Base-by-base conservation (phyloP, 1,140 invertebrate genomes). In the Tenebrio molitor region DNA sequence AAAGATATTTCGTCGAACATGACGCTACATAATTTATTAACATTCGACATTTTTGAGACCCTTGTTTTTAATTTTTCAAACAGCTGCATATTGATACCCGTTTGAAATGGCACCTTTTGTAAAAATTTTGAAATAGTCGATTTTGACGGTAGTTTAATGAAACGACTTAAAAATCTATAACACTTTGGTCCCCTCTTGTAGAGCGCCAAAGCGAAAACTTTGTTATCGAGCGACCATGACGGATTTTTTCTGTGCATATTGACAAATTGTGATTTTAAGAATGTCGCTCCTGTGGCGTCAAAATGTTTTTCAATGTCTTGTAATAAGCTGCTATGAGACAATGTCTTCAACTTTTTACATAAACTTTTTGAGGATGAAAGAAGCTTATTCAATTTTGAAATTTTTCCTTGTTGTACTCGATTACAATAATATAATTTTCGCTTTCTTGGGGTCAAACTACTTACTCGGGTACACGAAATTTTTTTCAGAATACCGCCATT, bases 1-100 rank as follows among this genome's bases (percentile, higher is more conserved):
- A 84, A 69, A 12, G 77, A 42, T 25, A 83, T 78, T 77, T 84
- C 81, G 68, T 84, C 82, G 66, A 83, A 81, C 16, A 82, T 34
- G 14, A 84, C 42, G 5, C 73, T 73, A 50, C 80, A 81, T 16
- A 79, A 41, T 68, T 74, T 81, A 29, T 81, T 68, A 16, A 50
- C 34, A 12, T 8, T 2, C 42, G 69, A 74, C 74, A 83, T 74
- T 46, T 72, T 74, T 36, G 63, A 15, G 1, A 63, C 68, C 62
- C 53, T 71, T 39, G 70, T 75, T 70, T 74, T 72, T 29, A 83
- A 41, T 23, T 78, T 41, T 29, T 71, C 25, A 41, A 81, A 77
- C 15, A 82, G 23, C 23, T 77, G 71, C 41, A 74, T 66, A 75
- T 78, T 81, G 33, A 80, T 73, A 10, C 78, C 78, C 15, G 78